Evolutionary conservation across 2,888 invertebrate genomes (phyloP).

Genomic region (Cataglyphis livida): DNA sequence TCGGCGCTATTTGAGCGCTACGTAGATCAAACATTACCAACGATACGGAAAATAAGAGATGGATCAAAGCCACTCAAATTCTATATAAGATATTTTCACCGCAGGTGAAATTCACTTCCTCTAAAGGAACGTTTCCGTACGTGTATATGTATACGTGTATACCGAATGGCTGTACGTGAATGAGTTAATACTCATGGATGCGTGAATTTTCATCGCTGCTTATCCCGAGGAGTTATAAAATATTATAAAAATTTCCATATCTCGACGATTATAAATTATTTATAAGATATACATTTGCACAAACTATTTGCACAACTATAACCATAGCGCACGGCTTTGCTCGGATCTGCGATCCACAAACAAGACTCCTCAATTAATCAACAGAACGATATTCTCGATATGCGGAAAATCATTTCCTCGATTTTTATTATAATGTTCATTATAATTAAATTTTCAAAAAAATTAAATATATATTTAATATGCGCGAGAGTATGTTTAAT

Average conservation of each 20-base stretch:
- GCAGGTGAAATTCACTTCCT: constrained; percentile 26
- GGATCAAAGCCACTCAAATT: constrained; percentile 57
- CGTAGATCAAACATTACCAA: constrained; percentile 50
- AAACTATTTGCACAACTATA: constrained; percentile 49
- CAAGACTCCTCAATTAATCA: constrained; percentile 16
- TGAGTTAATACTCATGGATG: constrained; percentile 35
- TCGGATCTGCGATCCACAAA: constrained; percentile 11
- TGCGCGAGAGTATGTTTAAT: background rate
- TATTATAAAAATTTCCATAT: constrained; percentile 69
- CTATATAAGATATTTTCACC: constrained; percentile 44
- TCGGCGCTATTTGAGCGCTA: constrained; percentile 60
- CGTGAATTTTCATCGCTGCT: constrained; percentile 53
- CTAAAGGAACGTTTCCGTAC: constrained; percentile 42
- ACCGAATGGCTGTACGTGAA: constrained; percentile 24
- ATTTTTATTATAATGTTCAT: background rate
- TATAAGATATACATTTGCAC: constrained; percentile 47
- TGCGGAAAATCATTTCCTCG: constrained; percentile 2
- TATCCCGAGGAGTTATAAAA: constrained; percentile 68
- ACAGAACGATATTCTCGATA: constrained; percentile 7
- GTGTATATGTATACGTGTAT: constrained; percentile 28
- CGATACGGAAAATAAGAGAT: constrained; percentile 56
- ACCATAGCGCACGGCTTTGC: constrained; percentile 19
- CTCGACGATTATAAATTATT: constrained; percentile 41
- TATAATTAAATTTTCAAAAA: background rate
- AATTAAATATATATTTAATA: background rate